phyloP scores from a whole-genome alignment of 2,888 invertebrate genomes.

The Ennomos quercinarius region DNA sequence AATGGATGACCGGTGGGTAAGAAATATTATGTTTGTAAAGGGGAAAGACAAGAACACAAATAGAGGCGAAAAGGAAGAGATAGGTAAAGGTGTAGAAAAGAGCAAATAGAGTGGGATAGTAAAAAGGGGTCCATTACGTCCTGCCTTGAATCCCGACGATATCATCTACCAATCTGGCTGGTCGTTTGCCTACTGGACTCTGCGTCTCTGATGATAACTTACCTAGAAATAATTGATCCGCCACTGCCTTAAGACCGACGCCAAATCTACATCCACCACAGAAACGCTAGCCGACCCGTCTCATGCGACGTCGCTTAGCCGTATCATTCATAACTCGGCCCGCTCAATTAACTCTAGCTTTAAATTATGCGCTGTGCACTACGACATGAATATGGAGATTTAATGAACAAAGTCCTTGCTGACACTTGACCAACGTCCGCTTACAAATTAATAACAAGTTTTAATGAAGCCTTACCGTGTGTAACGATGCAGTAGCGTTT shows the following conservation, averaged over 20 bases:
- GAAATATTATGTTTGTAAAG: too few relatives aligned
- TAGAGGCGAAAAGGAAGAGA: too few relatives aligned
- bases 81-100: too few relatives aligned
- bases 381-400: slow-evolving; percentile 37
- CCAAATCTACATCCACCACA: slow-evolving; percentile 32
- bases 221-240: slow-evolving; percentile 10
- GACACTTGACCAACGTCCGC: slow-evolving; percentile 25
- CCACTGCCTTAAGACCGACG: slow-evolving; percentile 28
- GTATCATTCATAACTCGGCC: slow-evolving; percentile 67
- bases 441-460: slow-evolving; percentile 27
- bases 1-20: too few relatives aligned
- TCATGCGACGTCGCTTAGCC: slow-evolving; percentile 64
- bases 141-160: too few relatives aligned
- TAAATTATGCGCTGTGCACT: slow-evolving; percentile 50
- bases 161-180: too few relatives aligned
- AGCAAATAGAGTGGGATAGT: too few relatives aligned
- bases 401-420: slow-evolving; percentile 33
- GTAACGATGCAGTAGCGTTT: slow-evolving; percentile 1
- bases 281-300: slow-evolving; percentile 44
- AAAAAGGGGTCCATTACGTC: too few relatives aligned
- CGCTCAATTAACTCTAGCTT: slow-evolving; percentile 71
- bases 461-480: slow-evolving; percentile 18
- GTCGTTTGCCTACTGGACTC: too few relatives aligned
- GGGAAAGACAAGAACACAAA: too few relatives aligned
- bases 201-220: too few relatives aligned